Conservation (phyloP, 1,140 invertebrate species). For the Drosophila repletoides region DNA sequence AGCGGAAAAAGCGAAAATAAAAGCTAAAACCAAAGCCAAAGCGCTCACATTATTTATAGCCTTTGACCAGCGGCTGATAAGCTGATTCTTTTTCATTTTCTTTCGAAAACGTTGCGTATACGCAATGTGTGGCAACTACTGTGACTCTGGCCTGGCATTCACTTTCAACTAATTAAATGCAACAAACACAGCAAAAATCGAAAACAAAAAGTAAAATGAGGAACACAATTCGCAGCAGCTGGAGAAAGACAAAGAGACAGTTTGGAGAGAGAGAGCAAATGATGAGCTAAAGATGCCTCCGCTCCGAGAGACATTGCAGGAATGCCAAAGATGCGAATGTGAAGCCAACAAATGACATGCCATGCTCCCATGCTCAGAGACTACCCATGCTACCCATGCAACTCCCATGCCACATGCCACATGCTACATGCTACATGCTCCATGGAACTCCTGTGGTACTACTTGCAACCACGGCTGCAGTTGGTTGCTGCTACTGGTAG, state of each 20-base stretch:
- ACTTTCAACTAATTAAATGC: conserved; percentile 53
- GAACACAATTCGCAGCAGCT: conserved; percentile 50
- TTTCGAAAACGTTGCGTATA: conserved; percentile 50
- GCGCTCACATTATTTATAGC: conserved; percentile 45
- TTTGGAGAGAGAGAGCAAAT: conserved; percentile 5
- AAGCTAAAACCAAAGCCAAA: conserved; percentile 27
- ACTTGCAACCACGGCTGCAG: too few species aligned
- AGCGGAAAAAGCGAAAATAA: background rate
- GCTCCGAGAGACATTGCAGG: conserved; percentile 44
- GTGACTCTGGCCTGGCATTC: conserved; percentile 20
- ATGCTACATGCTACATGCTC: background rate
- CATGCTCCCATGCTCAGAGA: conserved; percentile 45
- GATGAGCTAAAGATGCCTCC: conserved; percentile 20
- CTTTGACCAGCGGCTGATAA: conserved; percentile 19
- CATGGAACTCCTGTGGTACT: conserved; percentile 17
- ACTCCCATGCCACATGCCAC: background rate
- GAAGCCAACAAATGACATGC: conserved; percentile 75
- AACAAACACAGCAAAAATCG: conserved; percentile 54
- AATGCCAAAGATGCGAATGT: conserved; percentile 74
- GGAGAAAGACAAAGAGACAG: conserved; percentile 54
- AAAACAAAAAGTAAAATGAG: conserved; percentile 72
- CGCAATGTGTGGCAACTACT: conserved; percentile 35
- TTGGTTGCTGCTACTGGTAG: background rate
- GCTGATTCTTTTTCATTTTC: conserved; percentile 1
- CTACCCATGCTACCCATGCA: conserved; percentile 5